Base-by-base conservation (phyloP, 2,113 vertebrate genomes). In the Gallinago undulata region DNA sequence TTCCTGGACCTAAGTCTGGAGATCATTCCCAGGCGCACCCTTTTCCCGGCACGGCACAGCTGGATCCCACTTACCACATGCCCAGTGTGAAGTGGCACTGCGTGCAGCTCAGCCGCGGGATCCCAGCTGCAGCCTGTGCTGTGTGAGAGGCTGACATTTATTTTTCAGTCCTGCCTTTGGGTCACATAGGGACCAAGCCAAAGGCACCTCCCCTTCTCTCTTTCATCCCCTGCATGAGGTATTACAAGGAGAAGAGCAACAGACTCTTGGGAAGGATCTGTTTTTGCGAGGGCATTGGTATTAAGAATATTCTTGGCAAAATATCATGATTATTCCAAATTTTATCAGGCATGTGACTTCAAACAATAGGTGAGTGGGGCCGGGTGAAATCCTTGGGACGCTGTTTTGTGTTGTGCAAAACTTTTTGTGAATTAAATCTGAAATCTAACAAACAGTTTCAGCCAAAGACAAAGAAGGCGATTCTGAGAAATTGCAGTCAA, bases 401-500 rank as follows among this genome's bases (percentile, higher is more conserved):
- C 5, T 69, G 6, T 12, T 90, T 67, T 43, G 31, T 53, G 15
- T 69, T 59, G 31, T 50, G 19, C 41, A 83, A 88, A 95, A 90
- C 11, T 13, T 68, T 63, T 76, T 76, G 27, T 72, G 91, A 90
- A 80, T 88, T 88, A 80, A 75, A 55, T 14, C 60, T 14, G 19
- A 95, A 91, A 80, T 93, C 67, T 73, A 85, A 50, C 41, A 84
- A 87, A 47, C 3, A 35, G 25, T 69, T 95, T 95, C 45, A 55
- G 50, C 31, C 75, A 66, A 87, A 94, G 66, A 72, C 74, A 75
- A 84, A 92, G 89, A 87, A 63, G 22, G 48, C 8, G 56, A 85
- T 95, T 93, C 89, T 93, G 95, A 96, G 93, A 93, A 94, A 75
- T 64, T 75, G 45, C 70, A 87, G 84, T 85, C 67, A 87, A 80